Evolutionary conservation across 2,113 vertebrate species (phyloP).

Genomic region (Proterorhinus semilunaris): DNA sequence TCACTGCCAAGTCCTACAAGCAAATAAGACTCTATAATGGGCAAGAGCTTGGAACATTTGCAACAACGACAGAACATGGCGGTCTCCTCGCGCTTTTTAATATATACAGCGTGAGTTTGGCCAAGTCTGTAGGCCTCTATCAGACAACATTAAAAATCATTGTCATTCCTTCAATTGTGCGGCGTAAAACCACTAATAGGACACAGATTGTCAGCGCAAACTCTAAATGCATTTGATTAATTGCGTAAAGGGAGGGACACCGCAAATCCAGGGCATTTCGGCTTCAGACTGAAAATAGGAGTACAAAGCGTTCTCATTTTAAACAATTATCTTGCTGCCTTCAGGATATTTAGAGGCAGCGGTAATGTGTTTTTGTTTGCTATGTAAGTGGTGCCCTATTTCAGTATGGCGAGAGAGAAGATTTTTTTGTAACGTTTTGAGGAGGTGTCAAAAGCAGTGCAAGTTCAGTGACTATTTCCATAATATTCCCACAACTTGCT

Average conservation of each 20-base stretch:
- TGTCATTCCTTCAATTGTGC: conserved; percentile 21
- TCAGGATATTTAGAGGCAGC: conserved; percentile 27
- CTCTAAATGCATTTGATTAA: conserved; percentile 23
- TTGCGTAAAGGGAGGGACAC: not conserved
- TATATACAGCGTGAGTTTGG: conserved; percentile 1
- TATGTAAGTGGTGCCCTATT: conserved; percentile 15
- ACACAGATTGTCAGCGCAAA: conserved; percentile 1
- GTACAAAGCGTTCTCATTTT: conserved; percentile 18
- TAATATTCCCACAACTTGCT: conserved; percentile 9
- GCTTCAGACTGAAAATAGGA: conserved; percentile 31
- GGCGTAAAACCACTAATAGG: conserved; percentile 17
- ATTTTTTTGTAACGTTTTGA: conserved; percentile 9
- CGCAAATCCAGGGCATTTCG: conserved; percentile 19
- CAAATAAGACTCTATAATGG: conserved; percentile 46
- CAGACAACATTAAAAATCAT: not conserved
- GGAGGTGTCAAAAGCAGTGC: conserved; percentile 26
- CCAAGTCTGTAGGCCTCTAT: conserved; percentile 7
- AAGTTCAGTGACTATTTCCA: conserved; percentile 29
- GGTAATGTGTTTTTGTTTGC: conserved; percentile 30
- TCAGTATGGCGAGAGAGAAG: conserved; percentile 18
- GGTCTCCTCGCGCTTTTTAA: not conserved
- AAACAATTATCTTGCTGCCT: conserved; percentile 46
- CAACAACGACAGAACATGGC: conserved; percentile 17
- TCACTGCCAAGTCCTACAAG: conserved; percentile 45
- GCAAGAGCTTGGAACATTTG: conserved; percentile 36